A percentile compares a stretch with the other conserved stretches of the same genome.
phyloP scores from a whole-genome alignment of 2,797 vertebrate genomes.

The Scolopax bukidnonensis region DNA sequence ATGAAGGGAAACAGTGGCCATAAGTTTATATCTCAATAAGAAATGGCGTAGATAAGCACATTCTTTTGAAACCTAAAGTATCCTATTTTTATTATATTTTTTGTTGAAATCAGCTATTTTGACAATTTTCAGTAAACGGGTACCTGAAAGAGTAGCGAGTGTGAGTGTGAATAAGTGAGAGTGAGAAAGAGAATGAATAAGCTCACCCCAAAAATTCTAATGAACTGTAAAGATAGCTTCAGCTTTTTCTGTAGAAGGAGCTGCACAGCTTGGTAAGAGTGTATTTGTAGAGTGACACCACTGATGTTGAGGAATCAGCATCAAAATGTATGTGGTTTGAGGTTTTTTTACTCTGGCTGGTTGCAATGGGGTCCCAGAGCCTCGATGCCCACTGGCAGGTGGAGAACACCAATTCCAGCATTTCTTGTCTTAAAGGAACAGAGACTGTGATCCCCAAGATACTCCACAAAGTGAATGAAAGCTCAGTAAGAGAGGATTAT shows the following conservation, averaged over 20 bases:
- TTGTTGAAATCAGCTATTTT: neutral
- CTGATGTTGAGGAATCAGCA: neutral
- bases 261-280: neutral
- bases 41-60: neutral
- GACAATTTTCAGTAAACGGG: neutral
- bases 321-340: neutral
- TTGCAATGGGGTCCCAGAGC: neutral
- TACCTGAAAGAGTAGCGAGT: neutral
- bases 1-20: neutral
- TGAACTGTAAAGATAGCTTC: neutral
- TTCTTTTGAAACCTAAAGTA: neutral
- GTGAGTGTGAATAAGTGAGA: too few species aligned
- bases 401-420: neutral
- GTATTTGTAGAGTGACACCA: neutral
- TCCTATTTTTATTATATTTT: neutral
- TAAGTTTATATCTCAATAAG: neutral
- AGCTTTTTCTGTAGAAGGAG: neutral
- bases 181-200: neutral
- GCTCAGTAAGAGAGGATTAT: neutral
- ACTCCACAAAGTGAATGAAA: neutral
- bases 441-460: neutral
- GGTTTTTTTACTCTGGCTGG: neutral
- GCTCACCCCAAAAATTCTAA: neutral
- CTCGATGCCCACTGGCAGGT: neutral
- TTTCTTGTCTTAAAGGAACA: neutral